Evolutionary conservation across 2,113 vertebrate species (phyloP), one percentile per base, ranked within the genome.

Genomic region (Chaetodon trifascialis): DNA sequence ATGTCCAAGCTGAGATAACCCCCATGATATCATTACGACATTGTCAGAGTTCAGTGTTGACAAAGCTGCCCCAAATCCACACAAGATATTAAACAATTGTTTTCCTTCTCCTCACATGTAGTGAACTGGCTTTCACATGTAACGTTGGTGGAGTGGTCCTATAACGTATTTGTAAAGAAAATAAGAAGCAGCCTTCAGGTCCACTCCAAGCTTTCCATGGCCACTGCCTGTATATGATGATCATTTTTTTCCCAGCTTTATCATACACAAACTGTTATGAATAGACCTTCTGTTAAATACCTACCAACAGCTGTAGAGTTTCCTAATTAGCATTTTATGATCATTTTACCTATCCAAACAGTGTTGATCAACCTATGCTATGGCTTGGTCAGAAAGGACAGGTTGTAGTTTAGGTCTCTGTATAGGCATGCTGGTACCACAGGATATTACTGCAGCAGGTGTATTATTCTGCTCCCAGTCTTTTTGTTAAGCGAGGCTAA

Each of bases 171-270:
- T n/a, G n/a, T n/a, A n/a, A n/a, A n/a, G n/a, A n/a, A n/a, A n/a
- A n/a, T n/a, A n/a, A n/a, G n/a, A n/a, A n/a, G n/a, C n/a, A n/a
- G n/a, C n/a, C n/a, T n/a, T n/a, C n/a, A n/a, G n/a, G n/a, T n/a
- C n/a, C n/a, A n/a, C n/a, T n/a, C n/a, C n/a, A n/a, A n/a, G n/a
- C n/a, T n/a, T n/a, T n/a, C n/a, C n/a, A n/a, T n/a, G n/a, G n/a
- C n/a, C n/a, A n/a, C n/a, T n/a, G n/a, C n/a, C n/a, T n/a, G n/a
- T n/a, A n/a, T n/a, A n/a, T n/a, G n/a, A n/a, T n/a, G n/a, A n/a
- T 70, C 55, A 30, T 78, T 74, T 66, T 44, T 51, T 44, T 59
- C 58, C 9, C 46, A 69, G 7, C 38, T 4, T 64, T 16, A 65
- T 76, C 19, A 59, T 4, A 12, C 21, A 76, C 46, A 68, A 49